phyloP scores from a whole-genome alignment of 2,888 invertebrate species.

The Oligia strigilis region DNA sequence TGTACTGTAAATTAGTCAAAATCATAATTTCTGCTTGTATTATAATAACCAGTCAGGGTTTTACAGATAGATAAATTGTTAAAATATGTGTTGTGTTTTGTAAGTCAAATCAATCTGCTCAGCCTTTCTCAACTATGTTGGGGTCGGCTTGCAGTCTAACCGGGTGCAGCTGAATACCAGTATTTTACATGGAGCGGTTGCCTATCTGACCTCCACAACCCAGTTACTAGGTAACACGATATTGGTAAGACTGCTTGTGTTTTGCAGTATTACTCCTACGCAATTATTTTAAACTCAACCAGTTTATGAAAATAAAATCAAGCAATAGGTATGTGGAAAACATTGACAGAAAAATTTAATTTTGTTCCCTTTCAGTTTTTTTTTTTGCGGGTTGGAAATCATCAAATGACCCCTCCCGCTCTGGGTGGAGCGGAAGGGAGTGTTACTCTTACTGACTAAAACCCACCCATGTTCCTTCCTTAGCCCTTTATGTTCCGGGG shows the following conservation, averaged over 20 bases:
- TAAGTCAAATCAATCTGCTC: not conserved
- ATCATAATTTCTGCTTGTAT: not conserved
- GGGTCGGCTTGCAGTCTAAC: not conserved
- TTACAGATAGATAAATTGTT: not conserved
- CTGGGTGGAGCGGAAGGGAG: no score
- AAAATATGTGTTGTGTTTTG: not conserved
- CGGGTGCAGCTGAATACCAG: not conserved
- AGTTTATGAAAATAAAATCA: constrained; percentile 3
- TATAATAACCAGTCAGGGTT: not conserved
- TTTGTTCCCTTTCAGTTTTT: not conserved
- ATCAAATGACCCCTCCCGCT: no score
- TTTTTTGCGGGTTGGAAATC: no score
- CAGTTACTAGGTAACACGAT: not conserved
- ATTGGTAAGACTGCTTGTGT: not conserved
- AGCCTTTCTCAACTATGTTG: not conserved
- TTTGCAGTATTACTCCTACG: not conserved
- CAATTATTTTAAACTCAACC: not conserved
- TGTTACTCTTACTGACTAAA: no score
- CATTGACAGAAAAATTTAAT: not conserved
- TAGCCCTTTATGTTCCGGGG: no score
- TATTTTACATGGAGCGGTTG: not conserved
- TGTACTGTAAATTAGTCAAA: constrained; percentile 1
- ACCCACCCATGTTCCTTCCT: no score
- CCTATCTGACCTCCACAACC: not conserved
- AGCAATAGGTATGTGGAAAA: not conserved